Conservation (phyloP, 2,888 invertebrate species). For the Eupithecia vulgata region DNA sequence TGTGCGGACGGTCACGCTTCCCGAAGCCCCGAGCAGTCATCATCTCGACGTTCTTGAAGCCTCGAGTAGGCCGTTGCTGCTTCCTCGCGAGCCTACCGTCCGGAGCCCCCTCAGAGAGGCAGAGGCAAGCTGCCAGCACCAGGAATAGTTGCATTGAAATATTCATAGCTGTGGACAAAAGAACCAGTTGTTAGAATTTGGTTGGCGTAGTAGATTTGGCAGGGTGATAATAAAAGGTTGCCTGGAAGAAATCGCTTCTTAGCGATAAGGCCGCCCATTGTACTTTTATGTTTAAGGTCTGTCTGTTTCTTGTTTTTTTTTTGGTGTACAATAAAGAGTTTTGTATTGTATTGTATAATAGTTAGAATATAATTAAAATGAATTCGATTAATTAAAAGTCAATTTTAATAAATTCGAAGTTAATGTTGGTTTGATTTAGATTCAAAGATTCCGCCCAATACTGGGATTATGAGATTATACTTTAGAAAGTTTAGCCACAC, state of each 20-base stretch:
- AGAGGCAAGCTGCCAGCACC: conserved; percentile 69
- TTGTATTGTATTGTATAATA: too few relatives aligned
- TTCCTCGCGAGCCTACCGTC: conserved; percentile 71
- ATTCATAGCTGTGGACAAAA: conserved; percentile 66
- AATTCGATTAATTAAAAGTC: too few relatives aligned
- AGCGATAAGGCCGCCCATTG: too few relatives aligned
- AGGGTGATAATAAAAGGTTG: too few relatives aligned
- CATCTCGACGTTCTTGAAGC: conserved; percentile 86
- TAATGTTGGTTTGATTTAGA: background rate
- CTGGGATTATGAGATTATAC: background rate
- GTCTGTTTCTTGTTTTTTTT: too few relatives aligned
- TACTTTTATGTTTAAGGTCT: too few relatives aligned
- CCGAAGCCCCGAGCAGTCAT: conserved; percentile 87
- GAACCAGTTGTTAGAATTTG: background rate
- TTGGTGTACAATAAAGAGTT: too few relatives aligned
- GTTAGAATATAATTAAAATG: too few relatives aligned
- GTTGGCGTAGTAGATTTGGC: background rate
- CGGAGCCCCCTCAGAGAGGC: conserved; percentile 68
- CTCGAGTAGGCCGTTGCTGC: conserved; percentile 84
- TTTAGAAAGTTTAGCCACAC: background rate
- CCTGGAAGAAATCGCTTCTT: too few relatives aligned
- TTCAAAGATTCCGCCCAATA: background rate
- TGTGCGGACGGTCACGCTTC: conserved; percentile 80
- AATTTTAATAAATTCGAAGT: background rate
- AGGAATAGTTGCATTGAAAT: conserved; percentile 72